Conservation (phyloP, 2,888 invertebrate species). For the Odontocolon sp. region DNA sequence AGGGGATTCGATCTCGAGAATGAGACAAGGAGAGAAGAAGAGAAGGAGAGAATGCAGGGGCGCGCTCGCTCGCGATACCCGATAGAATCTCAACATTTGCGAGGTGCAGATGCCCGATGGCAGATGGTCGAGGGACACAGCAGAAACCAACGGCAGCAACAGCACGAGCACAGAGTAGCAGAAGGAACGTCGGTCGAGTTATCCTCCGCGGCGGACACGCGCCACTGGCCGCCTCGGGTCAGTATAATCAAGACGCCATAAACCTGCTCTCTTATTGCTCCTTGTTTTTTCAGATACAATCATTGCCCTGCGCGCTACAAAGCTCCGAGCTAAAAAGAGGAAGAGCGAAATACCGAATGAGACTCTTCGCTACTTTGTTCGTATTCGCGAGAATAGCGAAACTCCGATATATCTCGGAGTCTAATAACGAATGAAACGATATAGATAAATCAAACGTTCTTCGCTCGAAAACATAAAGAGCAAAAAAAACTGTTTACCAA, state of each 20-base stretch:
- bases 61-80: constrained; percentile 45
- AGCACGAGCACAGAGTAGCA: not conserved
- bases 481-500: not conserved
- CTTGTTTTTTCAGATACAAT: constrained; percentile 59
- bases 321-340: constrained; percentile 27
- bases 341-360: constrained; percentile 18
- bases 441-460: not conserved
- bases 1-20: constrained; percentile 17
- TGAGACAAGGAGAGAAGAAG: too few relatives aligned
- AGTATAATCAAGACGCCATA: constrained; percentile 67
- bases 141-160: not conserved
- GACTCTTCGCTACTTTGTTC: constrained; percentile 29
- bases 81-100: constrained; percentile 59
- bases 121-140: constrained; percentile 67
- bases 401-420: too few relatives aligned
- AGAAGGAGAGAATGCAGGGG: constrained; percentile 45
- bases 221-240: constrained; percentile 65
- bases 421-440: not conserved
- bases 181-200: constrained; percentile 45
- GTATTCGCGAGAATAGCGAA: constrained; percentile 1
- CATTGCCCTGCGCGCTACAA: constrained; percentile 42
- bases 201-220: constrained; percentile 61
- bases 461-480: not conserved
- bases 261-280: constrained; percentile 62
- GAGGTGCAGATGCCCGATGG: constrained; percentile 65